Base-by-base conservation (phyloP, 1,140 invertebrate genomes). In the Pentalonia nigronervosa region DNA sequence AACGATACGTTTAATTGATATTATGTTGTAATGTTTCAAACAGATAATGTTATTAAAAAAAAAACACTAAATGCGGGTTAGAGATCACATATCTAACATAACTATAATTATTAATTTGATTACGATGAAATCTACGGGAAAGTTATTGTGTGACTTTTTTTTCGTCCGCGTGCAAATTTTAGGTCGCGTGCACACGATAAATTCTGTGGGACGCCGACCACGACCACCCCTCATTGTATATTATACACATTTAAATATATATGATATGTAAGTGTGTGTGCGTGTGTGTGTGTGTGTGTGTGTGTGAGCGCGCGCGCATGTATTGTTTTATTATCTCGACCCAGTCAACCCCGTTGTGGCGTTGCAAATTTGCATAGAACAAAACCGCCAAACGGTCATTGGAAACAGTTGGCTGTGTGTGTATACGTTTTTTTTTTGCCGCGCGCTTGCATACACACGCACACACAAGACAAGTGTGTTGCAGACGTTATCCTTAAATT, bases 401-500 rank as follows among this genome's bases (percentile, higher is more conserved):
- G 91, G 76, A 93, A 84, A 93, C 91, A 53, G 76, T 93, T 86
- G 48, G 25, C 9, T 36, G 81, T 36, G 50, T 53, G 50, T 41
- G 9, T 86, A 86, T 48, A n/a, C 9, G 25, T 30, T 90, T 56
- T 90, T 60, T 60, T 90, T 45, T 1, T 23, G 14, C 41, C 45
- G 1, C 47, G 17, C 45, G 23, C 56, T 34, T n/a, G 34, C 41
- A 21, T 1, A 83, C 14, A 81, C 34, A 86, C 84, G 47, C 45
- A 47, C n/a, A 53, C 34, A 81, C 48, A 25, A 84, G 34, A 93
- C 81, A 20, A 84, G 91, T 36, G 91, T 93, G 91, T 83, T 41
- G 30, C 91, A 93, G 91, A 93, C 91, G 81, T 93, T 93, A 84
- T 84, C 91, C 47, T 84, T 93, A 93, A 93, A 93, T 93, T 93